These are phyloP conservation scores for Nomada hirtipes DNA, from an alignment of 2,888 invertebrate species.

Conservation along the genomic window DNA sequence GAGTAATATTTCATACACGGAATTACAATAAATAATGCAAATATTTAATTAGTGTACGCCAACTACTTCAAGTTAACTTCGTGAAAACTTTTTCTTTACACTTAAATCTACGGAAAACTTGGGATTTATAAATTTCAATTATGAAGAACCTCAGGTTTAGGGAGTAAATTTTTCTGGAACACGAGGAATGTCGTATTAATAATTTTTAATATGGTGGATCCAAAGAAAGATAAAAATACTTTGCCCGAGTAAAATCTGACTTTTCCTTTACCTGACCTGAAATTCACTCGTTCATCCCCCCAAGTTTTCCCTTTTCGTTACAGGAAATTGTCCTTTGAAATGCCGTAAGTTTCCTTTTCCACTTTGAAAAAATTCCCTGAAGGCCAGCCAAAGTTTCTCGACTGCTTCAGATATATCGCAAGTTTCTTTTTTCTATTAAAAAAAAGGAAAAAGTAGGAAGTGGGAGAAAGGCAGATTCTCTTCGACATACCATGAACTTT, in stretches of 20 bases:
- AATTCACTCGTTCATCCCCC: background rate
- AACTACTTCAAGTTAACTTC: too few species aligned
- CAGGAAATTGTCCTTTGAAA: background rate
- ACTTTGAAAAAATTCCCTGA: background rate
- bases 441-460: background rate
- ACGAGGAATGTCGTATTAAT: too few species aligned
- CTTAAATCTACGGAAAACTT: too few species aligned
- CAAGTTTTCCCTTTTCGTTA: constrained; percentile 9
- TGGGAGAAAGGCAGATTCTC: background rate
- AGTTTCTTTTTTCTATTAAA: background rate
- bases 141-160: too few species aligned
- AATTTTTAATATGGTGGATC: too few species aligned
- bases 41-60: too few species aligned
- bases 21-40: too few species aligned
- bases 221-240: background rate
- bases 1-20: too few species aligned
- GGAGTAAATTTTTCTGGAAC: too few species aligned
- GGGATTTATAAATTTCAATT: too few species aligned
- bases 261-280: background rate
- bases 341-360: background rate
- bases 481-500: background rate
- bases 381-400: background rate
- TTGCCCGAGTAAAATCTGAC: background rate
- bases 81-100: too few species aligned
- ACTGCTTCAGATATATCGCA: background rate